phyloP scores from a whole-genome alignment of 2,888 invertebrate species.

The Coelinius sp. region DNA sequence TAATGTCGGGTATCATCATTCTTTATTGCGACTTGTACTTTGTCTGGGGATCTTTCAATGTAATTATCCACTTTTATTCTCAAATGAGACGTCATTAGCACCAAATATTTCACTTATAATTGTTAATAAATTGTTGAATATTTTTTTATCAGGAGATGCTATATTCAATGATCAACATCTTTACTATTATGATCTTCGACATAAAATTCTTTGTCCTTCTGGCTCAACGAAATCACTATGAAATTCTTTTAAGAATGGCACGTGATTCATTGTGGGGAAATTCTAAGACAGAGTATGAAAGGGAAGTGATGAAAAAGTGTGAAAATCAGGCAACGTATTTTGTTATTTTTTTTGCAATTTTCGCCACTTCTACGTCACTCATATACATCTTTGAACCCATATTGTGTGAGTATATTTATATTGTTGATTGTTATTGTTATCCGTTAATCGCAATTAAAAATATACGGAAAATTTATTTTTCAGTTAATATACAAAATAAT shows the following conservation, averaged over 20 bases:
- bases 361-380: neutral
- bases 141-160: neutral
- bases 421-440: neutral
- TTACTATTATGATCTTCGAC: neutral
- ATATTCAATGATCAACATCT: neutral
- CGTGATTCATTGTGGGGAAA: neutral
- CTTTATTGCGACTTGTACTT: neutral
- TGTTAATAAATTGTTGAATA: no score
- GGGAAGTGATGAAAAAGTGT: neutral
- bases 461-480: neutral
- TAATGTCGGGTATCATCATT: no score
- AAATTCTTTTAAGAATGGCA: neutral
- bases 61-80: no score
- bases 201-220: neutral
- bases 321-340: constrained; percentile 21
- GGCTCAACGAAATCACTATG: neutral
- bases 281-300: neutral
- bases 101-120: no score
- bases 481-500: neutral
- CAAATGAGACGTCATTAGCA: no score
- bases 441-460: neutral
- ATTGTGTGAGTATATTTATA: constrained; percentile 14
- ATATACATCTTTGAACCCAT: constrained; percentile 13
- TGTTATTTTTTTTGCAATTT: neutral
- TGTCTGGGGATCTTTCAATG: neutral